A percentile compares a stretch with the other conserved stretches of the same genome.
Evolutionary conservation across 2,888 invertebrate species (phyloP).

Genomic region (Formica aserva): DNA sequence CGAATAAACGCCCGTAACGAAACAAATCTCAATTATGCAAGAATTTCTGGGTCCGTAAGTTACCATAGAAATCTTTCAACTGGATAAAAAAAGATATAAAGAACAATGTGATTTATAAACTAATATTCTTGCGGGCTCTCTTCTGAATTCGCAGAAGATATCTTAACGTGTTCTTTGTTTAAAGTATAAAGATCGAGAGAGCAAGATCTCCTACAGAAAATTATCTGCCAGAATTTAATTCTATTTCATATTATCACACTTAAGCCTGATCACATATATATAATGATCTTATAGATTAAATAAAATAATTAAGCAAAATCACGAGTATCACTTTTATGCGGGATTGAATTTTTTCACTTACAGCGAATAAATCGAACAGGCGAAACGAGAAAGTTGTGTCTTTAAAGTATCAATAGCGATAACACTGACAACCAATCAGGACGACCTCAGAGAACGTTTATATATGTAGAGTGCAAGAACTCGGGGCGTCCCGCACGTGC

Average conservation of each 20-base stretch:
- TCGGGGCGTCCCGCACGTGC: constrained; percentile 67
- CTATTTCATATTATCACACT: not conserved
- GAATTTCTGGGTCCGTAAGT: not conserved
- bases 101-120: not conserved
- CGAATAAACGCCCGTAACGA: not conserved
- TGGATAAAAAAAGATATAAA: not conserved
- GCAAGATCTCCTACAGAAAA: not conserved
- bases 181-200: not conserved
- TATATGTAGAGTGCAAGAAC: constrained; percentile 42
- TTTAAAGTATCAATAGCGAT: constrained; percentile 41
- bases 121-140: not conserved
- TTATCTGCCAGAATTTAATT: not conserved
- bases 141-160: not conserved
- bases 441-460: constrained; percentile 44
- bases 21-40: not conserved
- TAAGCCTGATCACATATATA: not conserved
- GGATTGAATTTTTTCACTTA: not conserved
- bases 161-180: not conserved
- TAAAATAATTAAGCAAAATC: not conserved
- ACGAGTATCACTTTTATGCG: not conserved
- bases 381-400: not conserved
- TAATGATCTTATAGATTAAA: not conserved
- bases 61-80: not conserved
- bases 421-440: constrained; percentile 30
- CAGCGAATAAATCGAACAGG: not conserved